These are phyloP conservation scores for Papilio xuthus DNA, from an alignment of 1,140 invertebrate genomes.

Conservation along the genomic window DNA sequence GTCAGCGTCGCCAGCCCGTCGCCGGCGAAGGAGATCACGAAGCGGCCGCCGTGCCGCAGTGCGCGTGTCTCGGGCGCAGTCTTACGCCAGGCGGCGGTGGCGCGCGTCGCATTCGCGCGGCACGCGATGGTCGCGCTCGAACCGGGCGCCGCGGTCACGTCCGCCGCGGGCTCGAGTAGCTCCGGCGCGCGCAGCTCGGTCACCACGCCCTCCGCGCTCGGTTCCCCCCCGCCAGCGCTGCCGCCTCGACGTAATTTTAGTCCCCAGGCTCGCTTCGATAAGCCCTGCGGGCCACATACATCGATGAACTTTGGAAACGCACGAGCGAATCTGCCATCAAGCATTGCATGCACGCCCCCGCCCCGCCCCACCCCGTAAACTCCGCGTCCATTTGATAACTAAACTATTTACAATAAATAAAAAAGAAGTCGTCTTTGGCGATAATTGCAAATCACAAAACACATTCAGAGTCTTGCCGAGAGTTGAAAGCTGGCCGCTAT, in stretches of 20 bases:
- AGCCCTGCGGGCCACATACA: slow-evolving; percentile 64
- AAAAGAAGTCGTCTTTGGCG: slow-evolving; percentile 58
- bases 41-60: slow-evolving; percentile 79
- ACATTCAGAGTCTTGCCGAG: slow-evolving; percentile 60
- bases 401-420: slow-evolving; percentile 67
- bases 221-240: slow-evolving; percentile 52
- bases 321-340: slow-evolving; percentile 49
- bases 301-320: slow-evolving; percentile 41
- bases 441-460: slow-evolving; percentile 64
- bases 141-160: slow-evolving; percentile 67
- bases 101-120: slow-evolving; percentile 65
- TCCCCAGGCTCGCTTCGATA: slow-evolving; percentile 83
- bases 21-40: slow-evolving; percentile 73
- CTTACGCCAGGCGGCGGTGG: slow-evolving; percentile 82
- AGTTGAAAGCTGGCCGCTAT: slow-evolving; percentile 64
- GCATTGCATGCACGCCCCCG: slow-evolving; percentile 71
- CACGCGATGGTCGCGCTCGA: slow-evolving; percentile 67
- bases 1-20: slow-evolving; percentile 80
- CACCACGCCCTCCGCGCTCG: slow-evolving; percentile 65
- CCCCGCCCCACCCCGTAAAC: slow-evolving; percentile 42
- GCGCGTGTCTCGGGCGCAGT: slow-evolving; percentile 81
- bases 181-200: slow-evolving; percentile 75
- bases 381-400: slow-evolving; percentile 49
- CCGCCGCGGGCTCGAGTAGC: slow-evolving; percentile 68
- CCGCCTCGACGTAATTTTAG: slow-evolving; percentile 70